phyloP scores from a whole-genome alignment of 2,113 vertebrate genomes.

The Helogale parvula region DNA sequence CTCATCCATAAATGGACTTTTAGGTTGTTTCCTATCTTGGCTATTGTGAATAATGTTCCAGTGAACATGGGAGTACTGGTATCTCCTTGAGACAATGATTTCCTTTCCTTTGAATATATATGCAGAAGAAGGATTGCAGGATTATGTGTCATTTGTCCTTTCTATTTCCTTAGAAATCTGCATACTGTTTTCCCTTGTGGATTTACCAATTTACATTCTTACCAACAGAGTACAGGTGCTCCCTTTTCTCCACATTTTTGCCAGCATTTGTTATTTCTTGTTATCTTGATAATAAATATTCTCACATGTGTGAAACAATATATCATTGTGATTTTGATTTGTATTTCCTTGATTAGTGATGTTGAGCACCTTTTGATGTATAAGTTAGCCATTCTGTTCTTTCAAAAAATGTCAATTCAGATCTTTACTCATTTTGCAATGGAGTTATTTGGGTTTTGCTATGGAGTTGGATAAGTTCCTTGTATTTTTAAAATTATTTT shows the following conservation, averaged over 20 bases:
- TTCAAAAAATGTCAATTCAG: not conserved
- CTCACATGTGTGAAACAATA: not conserved
- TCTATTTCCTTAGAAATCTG: no score
- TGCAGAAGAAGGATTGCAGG: not conserved
- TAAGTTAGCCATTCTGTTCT: not conserved
- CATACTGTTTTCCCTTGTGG: no score
- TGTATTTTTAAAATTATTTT: no score
- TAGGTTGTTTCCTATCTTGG: not conserved
- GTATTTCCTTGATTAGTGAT: no score
- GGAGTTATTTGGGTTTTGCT: not conserved
- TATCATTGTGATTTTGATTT: not conserved
- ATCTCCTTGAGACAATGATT: not conserved
- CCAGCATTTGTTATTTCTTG: not conserved
- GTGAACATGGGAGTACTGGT: not conserved
- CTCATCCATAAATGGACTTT: not conserved
- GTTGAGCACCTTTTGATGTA: not conserved
- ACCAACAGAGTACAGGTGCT: not conserved
- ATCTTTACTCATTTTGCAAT: not conserved
- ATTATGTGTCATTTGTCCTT: no score
- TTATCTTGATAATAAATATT: not conserved
- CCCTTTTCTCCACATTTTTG: not conserved
- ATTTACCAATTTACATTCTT: not conserved
- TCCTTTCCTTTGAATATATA: not conserved
- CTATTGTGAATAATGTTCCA: not conserved
- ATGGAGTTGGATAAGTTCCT: not conserved